These are phyloP conservation scores for Melinopterus prodromus DNA, from an alignment of 2,888 invertebrate species.

Conservation along the genomic window DNA sequence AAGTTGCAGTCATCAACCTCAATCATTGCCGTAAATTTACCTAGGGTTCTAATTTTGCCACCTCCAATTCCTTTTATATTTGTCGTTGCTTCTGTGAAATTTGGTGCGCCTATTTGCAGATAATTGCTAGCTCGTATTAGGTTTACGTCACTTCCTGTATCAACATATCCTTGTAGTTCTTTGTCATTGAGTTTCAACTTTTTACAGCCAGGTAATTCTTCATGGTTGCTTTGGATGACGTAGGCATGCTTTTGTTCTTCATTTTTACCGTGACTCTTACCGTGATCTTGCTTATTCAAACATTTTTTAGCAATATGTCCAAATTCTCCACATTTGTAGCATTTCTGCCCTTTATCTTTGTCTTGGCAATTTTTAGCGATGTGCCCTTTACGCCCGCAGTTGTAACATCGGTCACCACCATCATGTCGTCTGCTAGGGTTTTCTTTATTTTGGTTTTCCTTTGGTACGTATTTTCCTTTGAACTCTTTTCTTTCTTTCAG, in stretches of 20 bases:
- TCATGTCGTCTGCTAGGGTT: neutral
- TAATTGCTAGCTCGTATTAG: slow-evolving; percentile 15
- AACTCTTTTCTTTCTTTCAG: slow-evolving; percentile 13
- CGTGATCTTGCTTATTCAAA: slow-evolving; percentile 32
- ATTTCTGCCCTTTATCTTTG: slow-evolving; percentile 38
- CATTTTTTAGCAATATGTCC: slow-evolving; percentile 37
- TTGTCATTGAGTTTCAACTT: slow-evolving; percentile 12
- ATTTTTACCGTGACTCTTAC: neutral
- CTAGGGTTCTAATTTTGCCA: slow-evolving; percentile 28
- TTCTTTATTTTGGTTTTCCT: neutral
- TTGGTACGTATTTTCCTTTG: slow-evolving; percentile 9
- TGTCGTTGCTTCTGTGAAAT: slow-evolving; percentile 23
- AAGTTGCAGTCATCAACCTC: neutral
- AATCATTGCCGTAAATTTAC: slow-evolving; percentile 16
- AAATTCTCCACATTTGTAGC: slow-evolving; percentile 38
- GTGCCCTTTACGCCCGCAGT: slow-evolving; percentile 35
- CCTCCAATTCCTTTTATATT: slow-evolving; percentile 28
- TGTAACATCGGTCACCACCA: slow-evolving; percentile 33
- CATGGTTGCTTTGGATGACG: slow-evolving; percentile 5
- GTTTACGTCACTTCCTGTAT: slow-evolving; percentile 36
- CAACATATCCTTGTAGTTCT: slow-evolving; percentile 29
- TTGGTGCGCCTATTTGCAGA: slow-evolving; percentile 19
- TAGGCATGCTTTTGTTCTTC: slow-evolving; percentile 10
- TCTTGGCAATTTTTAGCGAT: slow-evolving; percentile 32
- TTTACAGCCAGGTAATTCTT: slow-evolving; percentile 22